Base-by-base conservation (phyloP, 1,140 invertebrate species). In the Tribolium castaneum region DNA sequence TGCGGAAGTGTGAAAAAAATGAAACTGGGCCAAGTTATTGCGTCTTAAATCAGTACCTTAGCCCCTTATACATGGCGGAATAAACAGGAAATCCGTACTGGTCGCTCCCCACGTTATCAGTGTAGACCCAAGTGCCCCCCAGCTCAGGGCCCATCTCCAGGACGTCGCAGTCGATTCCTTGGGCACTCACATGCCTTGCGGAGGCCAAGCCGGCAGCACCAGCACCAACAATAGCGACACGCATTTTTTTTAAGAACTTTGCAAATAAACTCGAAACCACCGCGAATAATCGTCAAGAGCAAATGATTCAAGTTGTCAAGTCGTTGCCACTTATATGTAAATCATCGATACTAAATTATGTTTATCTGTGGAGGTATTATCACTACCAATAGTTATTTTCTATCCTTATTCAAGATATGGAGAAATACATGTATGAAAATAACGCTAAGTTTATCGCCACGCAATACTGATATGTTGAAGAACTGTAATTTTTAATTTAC, bases 51-150 rank as follows among this genome's bases (percentile, higher is more conserved):
- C 85, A 83, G 86, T 87, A 95, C 94, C 91, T 93, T 9, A 97
- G 87, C 82, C 92, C 92, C 85, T 93, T 91, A 85, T 97, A 97
- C 93, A 97, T 97, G 87, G 94, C 95, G 30, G 94, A 94, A 84
- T 97, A 95, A 50, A 97, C 91, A 1, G 95, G 94, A 22, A 95
- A 87, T 5, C 94, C 94, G 86, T 93, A 92, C 80, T 91, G 87
- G 85, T 96, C 93, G 49, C 89, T 89, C 10, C 92, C 93, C 35
- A 89, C 90, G 75, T 91, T 87, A 62, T 92, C 91, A 0, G 91
- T 93, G 83, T 96, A 98, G 0, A 95, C 92, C 95, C 95, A 97
- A 6, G 95, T 95, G 12, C 97, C 97, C n/a, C 96, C 97, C 56
- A 97, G 88, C 80, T 91, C 84, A 13, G 90, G 86, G 0, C 90